These are phyloP conservation scores for Chiloscyllium plagiosum DNA, from an alignment of 2,113 vertebrate genomes.

Conservation along the genomic window DNA sequence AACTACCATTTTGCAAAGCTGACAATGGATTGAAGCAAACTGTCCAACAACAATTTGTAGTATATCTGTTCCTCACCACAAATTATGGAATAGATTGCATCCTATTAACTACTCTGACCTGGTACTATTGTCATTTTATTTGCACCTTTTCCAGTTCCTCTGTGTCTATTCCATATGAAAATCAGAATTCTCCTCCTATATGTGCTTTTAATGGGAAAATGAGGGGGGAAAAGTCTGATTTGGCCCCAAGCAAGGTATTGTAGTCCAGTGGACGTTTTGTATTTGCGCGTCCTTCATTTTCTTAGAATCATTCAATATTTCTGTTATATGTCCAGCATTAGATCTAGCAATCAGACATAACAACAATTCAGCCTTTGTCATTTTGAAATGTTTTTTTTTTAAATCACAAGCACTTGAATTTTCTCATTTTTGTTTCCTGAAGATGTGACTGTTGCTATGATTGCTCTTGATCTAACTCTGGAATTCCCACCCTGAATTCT, in stretches of 20 bases:
- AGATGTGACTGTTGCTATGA: background rate
- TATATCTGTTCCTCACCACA: background rate
- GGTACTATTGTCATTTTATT: background rate
- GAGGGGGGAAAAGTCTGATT: background rate
- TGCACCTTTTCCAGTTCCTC: background rate
- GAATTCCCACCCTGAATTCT: too few species aligned
- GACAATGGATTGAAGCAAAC: too few species aligned
- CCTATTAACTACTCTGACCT: background rate
- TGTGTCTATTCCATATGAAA: background rate
- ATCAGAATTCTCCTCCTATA: background rate
- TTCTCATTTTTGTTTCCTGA: background rate
- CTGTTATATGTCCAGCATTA: background rate
- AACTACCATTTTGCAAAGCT: too few species aligned
- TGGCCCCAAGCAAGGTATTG: background rate
- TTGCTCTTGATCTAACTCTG: too few species aligned
- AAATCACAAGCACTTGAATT: background rate
- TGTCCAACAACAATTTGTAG: too few species aligned
- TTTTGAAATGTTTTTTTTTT: background rate
- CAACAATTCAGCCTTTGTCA: background rate
- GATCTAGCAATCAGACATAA: background rate
- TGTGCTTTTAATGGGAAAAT: background rate
- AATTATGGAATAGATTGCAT: background rate
- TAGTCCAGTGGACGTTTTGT: background rate
- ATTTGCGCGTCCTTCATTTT: background rate
- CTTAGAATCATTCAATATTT: background rate